Evolutionary conservation across 35 echinoderm and acorn worm species (phyloP).

Genomic region (Holothuria glaberrima): DNA sequence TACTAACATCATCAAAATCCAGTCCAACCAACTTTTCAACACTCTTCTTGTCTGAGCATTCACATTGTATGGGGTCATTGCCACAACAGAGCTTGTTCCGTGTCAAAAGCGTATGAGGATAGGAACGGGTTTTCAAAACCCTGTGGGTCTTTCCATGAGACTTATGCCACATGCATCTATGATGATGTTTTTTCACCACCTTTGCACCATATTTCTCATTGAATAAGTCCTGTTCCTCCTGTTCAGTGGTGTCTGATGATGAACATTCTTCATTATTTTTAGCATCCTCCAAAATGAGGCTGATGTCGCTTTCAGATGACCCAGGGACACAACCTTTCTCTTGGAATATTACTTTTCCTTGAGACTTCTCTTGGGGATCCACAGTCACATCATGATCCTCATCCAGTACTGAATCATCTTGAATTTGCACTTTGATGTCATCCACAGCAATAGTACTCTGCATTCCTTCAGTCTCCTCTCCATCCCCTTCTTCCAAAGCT

Average conservation of each 20-base stretch:
- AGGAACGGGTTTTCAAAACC: background rate
- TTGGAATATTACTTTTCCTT: background rate
- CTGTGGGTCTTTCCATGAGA: background rate
- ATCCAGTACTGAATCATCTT: background rate
- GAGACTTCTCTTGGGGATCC: background rate
- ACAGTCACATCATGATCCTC: constrained; percentile 15
- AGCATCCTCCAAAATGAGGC: constrained; percentile 6
- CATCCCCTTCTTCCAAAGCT: too few species aligned
- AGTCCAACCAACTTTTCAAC: constrained; percentile 15
- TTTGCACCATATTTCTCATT: background rate
- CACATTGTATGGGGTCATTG: constrained; percentile 22
- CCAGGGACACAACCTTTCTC: background rate
- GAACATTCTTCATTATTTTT: background rate
- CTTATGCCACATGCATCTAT: background rate
- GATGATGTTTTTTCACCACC: background rate
- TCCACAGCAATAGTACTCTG: background rate
- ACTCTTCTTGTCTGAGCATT: constrained; percentile 8
- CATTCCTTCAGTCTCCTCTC: too few species aligned
- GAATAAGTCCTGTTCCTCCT: background rate
- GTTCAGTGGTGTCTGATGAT: background rate
- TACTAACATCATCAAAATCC: background rate
- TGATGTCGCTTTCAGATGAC: constrained; percentile 42
- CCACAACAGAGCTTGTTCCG: background rate
- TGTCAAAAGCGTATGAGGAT: constrained; percentile 8
- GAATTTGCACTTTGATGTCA: background rate